phyloP scores from a whole-genome alignment of 2,888 invertebrate species.

The Hirtodrosophila trivittata region DNA sequence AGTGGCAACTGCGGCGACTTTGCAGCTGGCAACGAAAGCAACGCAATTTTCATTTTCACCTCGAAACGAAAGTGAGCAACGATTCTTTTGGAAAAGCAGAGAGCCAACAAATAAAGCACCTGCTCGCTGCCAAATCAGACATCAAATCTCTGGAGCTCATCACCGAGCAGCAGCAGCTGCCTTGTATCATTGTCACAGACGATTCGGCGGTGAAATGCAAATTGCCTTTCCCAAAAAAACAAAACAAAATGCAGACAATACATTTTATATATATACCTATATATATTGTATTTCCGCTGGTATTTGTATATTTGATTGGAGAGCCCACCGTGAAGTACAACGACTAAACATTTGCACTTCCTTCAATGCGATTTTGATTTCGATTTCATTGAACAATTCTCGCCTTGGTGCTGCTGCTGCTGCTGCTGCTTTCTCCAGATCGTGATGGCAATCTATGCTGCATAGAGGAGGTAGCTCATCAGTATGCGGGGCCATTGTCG shows the following conservation, averaged over 20 bases:
- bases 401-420: constrained; percentile 36
- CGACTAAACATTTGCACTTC: constrained; percentile 21
- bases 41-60: constrained; percentile 62
- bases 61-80: constrained; percentile 57
- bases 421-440: constrained; percentile 62
- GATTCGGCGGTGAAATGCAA: constrained; percentile 65
- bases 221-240: constrained; percentile 63
- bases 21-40: constrained; percentile 67
- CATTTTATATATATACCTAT: too few relatives aligned
- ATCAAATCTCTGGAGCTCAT: constrained; percentile 67
- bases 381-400: constrained; percentile 70
- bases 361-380: constrained; percentile 33
- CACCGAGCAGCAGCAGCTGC: constrained; percentile 57
- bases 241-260: constrained; percentile 1
- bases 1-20: constrained; percentile 28
- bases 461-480: constrained; percentile 47
- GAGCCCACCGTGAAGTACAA: constrained; percentile 14
- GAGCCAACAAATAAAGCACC: constrained; percentile 57
- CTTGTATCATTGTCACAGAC: constrained; percentile 58
- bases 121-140: constrained; percentile 50
- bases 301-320: constrained; percentile 30
- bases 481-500: constrained; percentile 67
- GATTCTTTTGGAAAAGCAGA: constrained; percentile 47
- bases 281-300: constrained; percentile 56
- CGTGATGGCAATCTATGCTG: constrained; percentile 60